These are phyloP conservation scores for Euclidia mi DNA, from an alignment of 2,888 invertebrate species.

Conservation along the genomic window DNA sequence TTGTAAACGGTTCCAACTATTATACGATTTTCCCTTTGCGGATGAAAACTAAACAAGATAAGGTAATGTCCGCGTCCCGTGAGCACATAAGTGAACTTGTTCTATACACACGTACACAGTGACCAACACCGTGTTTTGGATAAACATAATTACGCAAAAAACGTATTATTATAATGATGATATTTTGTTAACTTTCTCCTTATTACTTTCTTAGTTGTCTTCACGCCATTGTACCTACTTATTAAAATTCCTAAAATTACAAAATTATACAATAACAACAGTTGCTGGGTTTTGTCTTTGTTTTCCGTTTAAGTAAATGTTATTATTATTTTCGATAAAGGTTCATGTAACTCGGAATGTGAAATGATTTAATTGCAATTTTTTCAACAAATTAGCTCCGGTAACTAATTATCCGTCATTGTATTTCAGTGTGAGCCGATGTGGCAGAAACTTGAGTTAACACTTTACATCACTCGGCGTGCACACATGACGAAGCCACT, in stretches of 20 bases:
- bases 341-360: slow-evolving; percentile 29
- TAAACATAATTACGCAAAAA: slow-evolving; percentile 43
- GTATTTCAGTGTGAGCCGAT: too few relatives aligned
- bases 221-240: slow-evolving; percentile 34
- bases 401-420: slow-evolving; percentile 54
- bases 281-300: slow-evolving; percentile 35
- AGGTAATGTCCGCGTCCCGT: slow-evolving; percentile 36
- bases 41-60: too few relatives aligned
- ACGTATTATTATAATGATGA: slow-evolving; percentile 43
- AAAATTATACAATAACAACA: slow-evolving; percentile 46
- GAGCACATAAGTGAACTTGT: slow-evolving; percentile 28
- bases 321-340: slow-evolving; percentile 33
- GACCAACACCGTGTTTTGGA: slow-evolving; percentile 34
- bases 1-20: slow-evolving; percentile 14
- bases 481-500: slow-evolving; percentile 71
- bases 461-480: too few relatives aligned
- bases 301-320: slow-evolving; percentile 24
- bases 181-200: slow-evolving; percentile 45
- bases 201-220: slow-evolving; percentile 48
- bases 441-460: too few relatives aligned
- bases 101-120: slow-evolving; percentile 15
- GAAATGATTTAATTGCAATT: slow-evolving; percentile 37
- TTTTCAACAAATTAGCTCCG: slow-evolving; percentile 38
- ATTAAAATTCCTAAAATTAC: slow-evolving; percentile 47
- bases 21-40: slow-evolving; percentile 35